phyloP scores from a whole-genome alignment of 2,888 invertebrate species.

The Cosmopolites sordidus region DNA sequence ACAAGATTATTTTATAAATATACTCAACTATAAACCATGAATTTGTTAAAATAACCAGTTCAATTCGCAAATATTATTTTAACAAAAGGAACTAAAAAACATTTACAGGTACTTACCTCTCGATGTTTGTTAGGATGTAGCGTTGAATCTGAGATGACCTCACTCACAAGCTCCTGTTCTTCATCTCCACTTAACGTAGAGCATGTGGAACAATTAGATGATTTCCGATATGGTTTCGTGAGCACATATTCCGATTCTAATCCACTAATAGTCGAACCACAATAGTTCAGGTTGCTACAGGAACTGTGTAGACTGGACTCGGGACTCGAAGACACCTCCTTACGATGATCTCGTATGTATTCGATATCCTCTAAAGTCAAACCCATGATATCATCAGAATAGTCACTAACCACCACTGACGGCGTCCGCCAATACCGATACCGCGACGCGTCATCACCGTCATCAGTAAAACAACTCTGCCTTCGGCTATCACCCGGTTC shows the following conservation, averaged over 20 bases:
- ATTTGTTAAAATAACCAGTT: no score
- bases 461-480: conserved; percentile 52
- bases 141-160: background rate
- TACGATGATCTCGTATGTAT: conserved; percentile 52
- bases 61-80: no score
- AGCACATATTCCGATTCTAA: conserved; percentile 52
- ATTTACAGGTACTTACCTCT: conserved; percentile 28
- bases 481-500: conserved; percentile 43
- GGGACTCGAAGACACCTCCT: conserved; percentile 45
- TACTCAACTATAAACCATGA: no score
- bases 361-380: conserved; percentile 59
- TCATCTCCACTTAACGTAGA: conserved; percentile 64
- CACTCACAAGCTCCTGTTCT: conserved; percentile 7
- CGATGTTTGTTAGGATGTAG: conserved; percentile 22
- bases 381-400: conserved; percentile 67
- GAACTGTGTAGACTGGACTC: conserved; percentile 58
- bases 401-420: conserved; percentile 83
- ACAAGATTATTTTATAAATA: no score
- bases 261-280: conserved; percentile 55
- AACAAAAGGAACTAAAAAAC: no score
- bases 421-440: conserved; percentile 71
- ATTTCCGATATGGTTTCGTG: conserved; percentile 60
- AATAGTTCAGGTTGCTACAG: conserved; percentile 57
- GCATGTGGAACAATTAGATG: conserved; percentile 71
- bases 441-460: conserved; percentile 48